phyloP scores from a whole-genome alignment of 2,888 invertebrate genomes.

The Lepetodrilus schrolli region DNA sequence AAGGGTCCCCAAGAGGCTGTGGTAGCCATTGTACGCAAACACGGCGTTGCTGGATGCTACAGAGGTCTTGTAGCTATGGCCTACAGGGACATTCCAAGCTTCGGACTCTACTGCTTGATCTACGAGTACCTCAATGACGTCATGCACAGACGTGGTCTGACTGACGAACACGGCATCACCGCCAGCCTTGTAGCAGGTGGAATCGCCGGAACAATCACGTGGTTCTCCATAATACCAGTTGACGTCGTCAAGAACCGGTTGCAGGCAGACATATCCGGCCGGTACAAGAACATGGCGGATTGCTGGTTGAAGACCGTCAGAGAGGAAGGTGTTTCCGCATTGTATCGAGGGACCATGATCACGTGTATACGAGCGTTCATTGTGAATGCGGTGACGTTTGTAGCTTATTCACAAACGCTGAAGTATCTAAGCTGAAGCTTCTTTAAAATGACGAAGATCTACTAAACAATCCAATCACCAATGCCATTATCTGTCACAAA shows the following conservation, averaged over 20 bases:
- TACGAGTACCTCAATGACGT: constrained; percentile 77
- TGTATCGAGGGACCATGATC: constrained; percentile 81
- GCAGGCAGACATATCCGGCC: constrained; percentile 79
- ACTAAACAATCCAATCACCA: too few species aligned
- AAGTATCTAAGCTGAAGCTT: constrained; percentile 40
- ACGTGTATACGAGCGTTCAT: constrained; percentile 81
- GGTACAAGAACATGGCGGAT: constrained; percentile 79
- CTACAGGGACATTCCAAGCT: constrained; percentile 79
- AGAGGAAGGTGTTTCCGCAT: constrained; percentile 79
- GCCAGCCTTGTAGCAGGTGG: constrained; percentile 73
- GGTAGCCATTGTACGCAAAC: constrained; percentile 77
- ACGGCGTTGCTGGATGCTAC: constrained; percentile 63
- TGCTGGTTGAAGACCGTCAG: constrained; percentile 79
- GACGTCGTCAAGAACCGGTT: constrained; percentile 85
- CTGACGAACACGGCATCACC: constrained; percentile 53
- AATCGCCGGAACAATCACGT: constrained; percentile 79
- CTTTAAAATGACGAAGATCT: background rate
- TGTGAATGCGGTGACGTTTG: constrained; percentile 81
- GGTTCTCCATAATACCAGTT: constrained; percentile 82
- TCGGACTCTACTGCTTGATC: constrained; percentile 80
- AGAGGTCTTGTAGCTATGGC: constrained; percentile 71
- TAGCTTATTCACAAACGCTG: constrained; percentile 72
- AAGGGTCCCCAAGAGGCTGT: constrained; percentile 78
- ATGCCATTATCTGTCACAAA: too few species aligned
- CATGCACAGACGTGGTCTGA: constrained; percentile 44